Base-by-base conservation (phyloP, 2,888 invertebrate species). In the Gymnocheta viridis region DNA sequence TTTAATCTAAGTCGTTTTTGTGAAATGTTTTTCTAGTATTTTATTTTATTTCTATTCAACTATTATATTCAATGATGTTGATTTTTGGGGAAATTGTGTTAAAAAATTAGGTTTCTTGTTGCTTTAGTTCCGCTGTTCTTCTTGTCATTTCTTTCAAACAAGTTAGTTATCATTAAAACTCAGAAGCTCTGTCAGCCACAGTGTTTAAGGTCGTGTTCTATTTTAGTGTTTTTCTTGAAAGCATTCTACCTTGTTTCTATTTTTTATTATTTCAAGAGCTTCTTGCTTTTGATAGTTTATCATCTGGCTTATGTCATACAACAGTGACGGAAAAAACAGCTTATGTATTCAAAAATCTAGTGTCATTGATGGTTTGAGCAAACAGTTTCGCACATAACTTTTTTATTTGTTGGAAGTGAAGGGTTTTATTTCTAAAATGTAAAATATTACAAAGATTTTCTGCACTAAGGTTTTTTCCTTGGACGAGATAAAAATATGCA, bases 81-180 rank as follows among this genome's bases (percentile, higher is more conserved):
- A 41, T 32, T 41, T n/a, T 32, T 67, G 41, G 77, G 67, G 77
- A 81, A 81, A 81, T 41, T 78, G 73, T 72, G 73, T 72, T 69
- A 81, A 2, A 6, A 56, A 81, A 73, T 58, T 78, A 56, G 72
- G 67, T 67, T 72, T 79, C 69, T 74, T 73, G 0, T 12, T 5
- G n/a, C 44, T 74, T 60, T 51, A 67, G 41, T 73, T 84, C 76
- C 74, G 83, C 76, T 76, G 76, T 29, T 60, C 60, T 79, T 76
- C 29, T 35, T 70, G 60, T n/a, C 54, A 64, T 27, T 44, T 54
- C 24, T 51, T 56, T 17, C 29, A 24, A 24, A 74, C 29, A 41
- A 47, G 29, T 32, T 54, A 12, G 51, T 51, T 35, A 24, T 38
- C 17, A 17, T 19, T n/a, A 24, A 51, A 51, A 3, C 0, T 49